Conservation (phyloP, 2,797 vertebrate genomes). For the Galagoides demidoff region DNA sequence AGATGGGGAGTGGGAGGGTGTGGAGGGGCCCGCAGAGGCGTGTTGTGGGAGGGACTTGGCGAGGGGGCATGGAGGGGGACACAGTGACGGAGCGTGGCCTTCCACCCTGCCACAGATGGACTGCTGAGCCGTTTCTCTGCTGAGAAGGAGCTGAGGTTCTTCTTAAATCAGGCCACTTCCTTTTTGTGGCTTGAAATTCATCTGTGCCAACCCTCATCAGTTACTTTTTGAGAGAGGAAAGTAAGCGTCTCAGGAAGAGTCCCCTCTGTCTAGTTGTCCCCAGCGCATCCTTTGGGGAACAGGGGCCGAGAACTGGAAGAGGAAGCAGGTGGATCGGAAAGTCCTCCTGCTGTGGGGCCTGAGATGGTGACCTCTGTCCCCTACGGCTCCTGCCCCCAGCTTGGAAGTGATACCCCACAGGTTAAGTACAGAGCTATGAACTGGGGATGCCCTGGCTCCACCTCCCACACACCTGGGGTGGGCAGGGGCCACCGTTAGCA, state of each 20-base stretch:
- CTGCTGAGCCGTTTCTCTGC: no score
- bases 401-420: background rate
- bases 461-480: accelerated
- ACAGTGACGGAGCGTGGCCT: no score
- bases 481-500: accelerated
- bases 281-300: accelerated
- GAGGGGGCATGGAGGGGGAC: no score
- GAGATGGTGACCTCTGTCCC: no score
- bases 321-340: no score
- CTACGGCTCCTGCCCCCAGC: accelerated
- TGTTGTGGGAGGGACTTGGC: no score
- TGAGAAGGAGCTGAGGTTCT: no score
- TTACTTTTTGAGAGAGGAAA: accelerated
- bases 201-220: accelerated
- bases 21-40: no score
- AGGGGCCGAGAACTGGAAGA: background rate
- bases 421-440: accelerated
- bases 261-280: accelerated
- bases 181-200: accelerated
- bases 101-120: no score
- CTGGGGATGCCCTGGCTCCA: accelerated
- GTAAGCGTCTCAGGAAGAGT: accelerated
- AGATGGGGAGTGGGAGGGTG: no score
- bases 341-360: no score
- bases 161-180: accelerated